Evolutionary conservation across 2,888 invertebrate species (phyloP).

Genomic region (Netelia inedita): DNA sequence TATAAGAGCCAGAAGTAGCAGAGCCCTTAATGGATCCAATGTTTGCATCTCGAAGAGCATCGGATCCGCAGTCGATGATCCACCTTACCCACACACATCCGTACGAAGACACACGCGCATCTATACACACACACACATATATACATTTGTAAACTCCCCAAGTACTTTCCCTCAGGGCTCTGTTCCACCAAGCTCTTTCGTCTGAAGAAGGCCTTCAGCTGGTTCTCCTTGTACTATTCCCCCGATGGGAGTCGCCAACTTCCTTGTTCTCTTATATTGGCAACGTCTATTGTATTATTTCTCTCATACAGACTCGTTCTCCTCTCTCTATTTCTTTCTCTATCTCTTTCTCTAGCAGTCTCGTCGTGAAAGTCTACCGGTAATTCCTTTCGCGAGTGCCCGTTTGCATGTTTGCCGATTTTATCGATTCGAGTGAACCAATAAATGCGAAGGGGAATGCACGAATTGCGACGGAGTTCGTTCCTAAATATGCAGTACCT

Average conservation of each 20-base stretch:
- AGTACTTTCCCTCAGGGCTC: slow-evolving; percentile 52
- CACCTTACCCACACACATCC: slow-evolving; percentile 15
- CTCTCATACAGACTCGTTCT: slow-evolving; percentile 55
- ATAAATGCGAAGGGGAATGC: not conserved
- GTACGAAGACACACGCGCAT: not conserved
- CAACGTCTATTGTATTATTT: slow-evolving; percentile 69
- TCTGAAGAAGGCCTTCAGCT: slow-evolving; percentile 40
- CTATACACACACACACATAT: not conserved
- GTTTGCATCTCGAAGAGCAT: slow-evolving; percentile 76
- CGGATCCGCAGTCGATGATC: slow-evolving; percentile 53
- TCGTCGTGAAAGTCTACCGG: not conserved
- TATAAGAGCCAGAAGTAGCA: slow-evolving; percentile 23
- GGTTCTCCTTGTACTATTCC: slow-evolving; percentile 46
- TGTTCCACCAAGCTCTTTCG: slow-evolving; percentile 53
- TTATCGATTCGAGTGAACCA: slow-evolving; percentile 21
- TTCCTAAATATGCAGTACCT: not conserved
- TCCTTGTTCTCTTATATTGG: not conserved
- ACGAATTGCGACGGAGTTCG: not conserved
- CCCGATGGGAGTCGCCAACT: slow-evolving; percentile 39
- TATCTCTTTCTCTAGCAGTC: slow-evolving; percentile 12
- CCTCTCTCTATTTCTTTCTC: slow-evolving; percentile 26
- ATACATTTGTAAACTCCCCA: not conserved
- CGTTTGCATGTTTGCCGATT: slow-evolving; percentile 20
- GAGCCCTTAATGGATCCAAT: slow-evolving; percentile 77
- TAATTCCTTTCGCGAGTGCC: slow-evolving; percentile 43